Base-by-base conservation (phyloP, 2,113 vertebrate genomes). In the Callochromis pleurospilus region DNA sequence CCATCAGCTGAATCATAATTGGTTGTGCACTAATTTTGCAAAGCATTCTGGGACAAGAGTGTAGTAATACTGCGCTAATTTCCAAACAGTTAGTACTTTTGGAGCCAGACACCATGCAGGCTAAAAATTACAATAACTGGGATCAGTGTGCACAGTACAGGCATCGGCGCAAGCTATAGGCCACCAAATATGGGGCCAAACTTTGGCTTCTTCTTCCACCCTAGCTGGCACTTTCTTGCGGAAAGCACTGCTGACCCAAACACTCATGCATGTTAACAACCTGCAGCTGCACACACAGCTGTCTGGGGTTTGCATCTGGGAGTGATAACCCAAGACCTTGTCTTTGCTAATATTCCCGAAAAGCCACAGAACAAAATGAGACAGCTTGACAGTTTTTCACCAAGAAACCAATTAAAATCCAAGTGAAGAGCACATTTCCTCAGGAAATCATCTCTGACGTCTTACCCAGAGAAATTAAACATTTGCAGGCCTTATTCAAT, bases 211-310 rank as follows among this genome's bases (percentile, higher is more conserved):
- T 51, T 77, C 26, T 77, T 77, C 15, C 45, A 17, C 4, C 33
- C 4, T 77, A 47, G 42, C 10, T 77, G 73, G 26, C 10, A n/a
- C 15, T 11, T 77, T n/a, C 9, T n/a, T 51, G 26, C 12, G 15
- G 45, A 31, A 77, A 49, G 45, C 10, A 5, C 45, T 77, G 26
- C 65, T 60, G 79, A 56, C 53, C 49, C 26, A 26, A 40, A 56
- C 80, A 79, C 53, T 31, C 29, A 9, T 58, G 40, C 55, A 60
- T 70, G 42, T 80, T 86, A 81, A 88, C 29, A 85, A 75, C 77
- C 53, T 84, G 53, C 85, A 86, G 85, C 87, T 89, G 85, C 51
- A 58, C 79, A 40, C 84, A 60, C 73, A 88, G 40, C 75, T 90
- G 88, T 84, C 81, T 36, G 29, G 68, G 29, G 6, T 19, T 38